Evolutionary conservation across 1,140 invertebrate genomes (phyloP).

Genomic region (Chironomus tepperi): DNA sequence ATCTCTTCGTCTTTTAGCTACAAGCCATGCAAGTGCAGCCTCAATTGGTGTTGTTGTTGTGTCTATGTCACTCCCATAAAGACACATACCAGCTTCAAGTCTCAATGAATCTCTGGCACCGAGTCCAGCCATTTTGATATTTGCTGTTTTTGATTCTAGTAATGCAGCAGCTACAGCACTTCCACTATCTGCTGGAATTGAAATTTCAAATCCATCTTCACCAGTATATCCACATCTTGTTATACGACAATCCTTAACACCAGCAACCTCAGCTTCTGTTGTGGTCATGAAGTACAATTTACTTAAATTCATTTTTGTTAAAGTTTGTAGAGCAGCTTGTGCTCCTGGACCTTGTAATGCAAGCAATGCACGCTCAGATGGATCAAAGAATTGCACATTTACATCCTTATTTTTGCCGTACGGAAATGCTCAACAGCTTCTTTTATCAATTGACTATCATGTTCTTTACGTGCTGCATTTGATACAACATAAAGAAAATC

Average conservation of each 20-base stretch:
- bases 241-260: slow-evolving; percentile 64
- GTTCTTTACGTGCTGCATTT: slow-evolving; percentile 75
- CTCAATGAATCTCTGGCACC: slow-evolving; percentile 85
- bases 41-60: slow-evolving; percentile 86
- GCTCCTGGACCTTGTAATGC: slow-evolving; percentile 89
- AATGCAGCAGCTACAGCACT: slow-evolving; percentile 56
- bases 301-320: slow-evolving; percentile 51
- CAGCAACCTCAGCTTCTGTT: slow-evolving; percentile 56
- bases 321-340: slow-evolving; percentile 53
- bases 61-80: slow-evolving; percentile 96
- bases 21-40: slow-evolving; percentile 83
- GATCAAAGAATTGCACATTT: slow-evolving; percentile 61
- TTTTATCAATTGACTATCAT: slow-evolving; percentile 55
- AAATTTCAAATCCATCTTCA: slow-evolving; percentile 98
- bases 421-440: slow-evolving; percentile 41
- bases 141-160: slow-evolving; percentile 47
- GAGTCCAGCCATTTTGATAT: slow-evolving; percentile 79
- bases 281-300: slow-evolving; percentile 86
- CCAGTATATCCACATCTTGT: slow-evolving; percentile 92
- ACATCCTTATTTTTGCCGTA: slow-evolving; percentile 59
- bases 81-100: slow-evolving; percentile 93
- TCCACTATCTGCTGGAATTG: slow-evolving; percentile 57
- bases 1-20: slow-evolving; percentile 67
- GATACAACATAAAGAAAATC: slow-evolving; percentile 87
- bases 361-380: slow-evolving; percentile 66